Conservation (phyloP, 1,140 invertebrate species). For the Samia ricini region DNA sequence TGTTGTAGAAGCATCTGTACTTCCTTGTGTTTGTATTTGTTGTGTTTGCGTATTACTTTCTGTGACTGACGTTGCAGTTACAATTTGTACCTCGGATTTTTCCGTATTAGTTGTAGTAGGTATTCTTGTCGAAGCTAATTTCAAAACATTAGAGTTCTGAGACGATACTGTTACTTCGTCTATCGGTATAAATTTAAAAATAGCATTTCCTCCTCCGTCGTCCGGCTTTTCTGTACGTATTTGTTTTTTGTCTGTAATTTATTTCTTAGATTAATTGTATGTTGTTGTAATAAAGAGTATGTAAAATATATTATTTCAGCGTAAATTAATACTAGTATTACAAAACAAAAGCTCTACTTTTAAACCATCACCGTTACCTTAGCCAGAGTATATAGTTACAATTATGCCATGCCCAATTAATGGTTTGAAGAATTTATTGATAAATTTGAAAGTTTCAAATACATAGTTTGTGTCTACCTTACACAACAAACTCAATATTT, state of each 20-base stretch:
- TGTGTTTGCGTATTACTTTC: constrained; percentile 41
- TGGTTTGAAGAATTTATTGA: neutral
- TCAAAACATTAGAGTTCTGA: constrained; percentile 67
- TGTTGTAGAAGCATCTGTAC: constrained; percentile 36
- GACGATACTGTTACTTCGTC: constrained; percentile 59
- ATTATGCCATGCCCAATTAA: constrained; percentile 5
- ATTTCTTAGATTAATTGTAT: constrained; percentile 22
- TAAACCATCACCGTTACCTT: constrained; percentile 35
- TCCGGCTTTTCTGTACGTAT: constrained; percentile 73
- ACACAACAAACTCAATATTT: neutral
- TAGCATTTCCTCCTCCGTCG: constrained; percentile 54
- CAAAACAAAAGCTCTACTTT: constrained; percentile 2
- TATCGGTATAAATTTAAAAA: constrained; percentile 76
- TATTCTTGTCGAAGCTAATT: constrained; percentile 60
- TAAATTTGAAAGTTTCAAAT: neutral
- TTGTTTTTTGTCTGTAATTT: constrained; percentile 74
- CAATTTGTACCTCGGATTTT: constrained; percentile 33
- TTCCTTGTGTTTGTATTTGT: constrained; percentile 49
- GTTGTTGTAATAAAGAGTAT: neutral
- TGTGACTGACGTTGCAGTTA: constrained; percentile 31
- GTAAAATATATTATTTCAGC: neutral
- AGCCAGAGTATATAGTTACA: neutral
- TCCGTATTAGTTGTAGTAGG: constrained; percentile 31
- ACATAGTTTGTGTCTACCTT: neutral
- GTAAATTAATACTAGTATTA: neutral